Evolutionary conservation across 1,140 invertebrate species (phyloP).

Genomic region (Aphaenogaster rudis): DNA sequence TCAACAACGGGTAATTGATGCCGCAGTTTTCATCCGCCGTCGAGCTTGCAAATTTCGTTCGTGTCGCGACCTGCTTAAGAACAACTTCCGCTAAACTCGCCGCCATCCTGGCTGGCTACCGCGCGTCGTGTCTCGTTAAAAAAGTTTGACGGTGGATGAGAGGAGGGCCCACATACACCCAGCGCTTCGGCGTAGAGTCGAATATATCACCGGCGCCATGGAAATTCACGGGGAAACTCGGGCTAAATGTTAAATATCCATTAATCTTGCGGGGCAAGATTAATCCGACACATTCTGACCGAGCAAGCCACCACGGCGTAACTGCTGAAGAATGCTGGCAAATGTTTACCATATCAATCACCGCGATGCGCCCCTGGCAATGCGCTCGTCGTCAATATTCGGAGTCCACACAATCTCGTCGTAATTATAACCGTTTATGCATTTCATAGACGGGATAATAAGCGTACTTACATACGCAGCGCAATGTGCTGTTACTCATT

Average conservation of each 20-base stretch:
- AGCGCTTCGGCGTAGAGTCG: conserved; percentile 18
- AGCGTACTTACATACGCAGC: background rate
- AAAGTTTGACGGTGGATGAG: conserved; percentile 54
- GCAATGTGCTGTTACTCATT: background rate
- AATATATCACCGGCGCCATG: conserved; percentile 48
- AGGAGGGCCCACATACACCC: background rate
- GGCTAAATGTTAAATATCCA: conserved; percentile 61
- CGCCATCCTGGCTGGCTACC: conserved; percentile 2
- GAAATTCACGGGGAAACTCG: conserved; percentile 47
- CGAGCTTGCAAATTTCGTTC: conserved; percentile 50
- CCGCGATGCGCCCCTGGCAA: conserved; percentile 8
- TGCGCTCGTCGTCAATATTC: conserved; percentile 48
- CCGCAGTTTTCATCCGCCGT: conserved; percentile 41
- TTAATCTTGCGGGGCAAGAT: conserved; percentile 59
- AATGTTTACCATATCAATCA: conserved; percentile 63
- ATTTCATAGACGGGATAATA: background rate
- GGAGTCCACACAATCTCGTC: conserved; percentile 27
- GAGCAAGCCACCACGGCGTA: conserved; percentile 45
- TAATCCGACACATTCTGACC: conserved; percentile 57
- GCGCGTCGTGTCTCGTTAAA: conserved; percentile 55
- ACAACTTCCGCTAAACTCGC: conserved; percentile 53
- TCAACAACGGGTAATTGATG: conserved; percentile 58
- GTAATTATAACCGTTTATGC: conserved; percentile 25
- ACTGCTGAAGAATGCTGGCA: conserved; percentile 62
- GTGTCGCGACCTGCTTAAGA: conserved; percentile 53